phyloP scores from a whole-genome alignment of 2,113 vertebrate species.

The Ranitomeya imitator region DNA sequence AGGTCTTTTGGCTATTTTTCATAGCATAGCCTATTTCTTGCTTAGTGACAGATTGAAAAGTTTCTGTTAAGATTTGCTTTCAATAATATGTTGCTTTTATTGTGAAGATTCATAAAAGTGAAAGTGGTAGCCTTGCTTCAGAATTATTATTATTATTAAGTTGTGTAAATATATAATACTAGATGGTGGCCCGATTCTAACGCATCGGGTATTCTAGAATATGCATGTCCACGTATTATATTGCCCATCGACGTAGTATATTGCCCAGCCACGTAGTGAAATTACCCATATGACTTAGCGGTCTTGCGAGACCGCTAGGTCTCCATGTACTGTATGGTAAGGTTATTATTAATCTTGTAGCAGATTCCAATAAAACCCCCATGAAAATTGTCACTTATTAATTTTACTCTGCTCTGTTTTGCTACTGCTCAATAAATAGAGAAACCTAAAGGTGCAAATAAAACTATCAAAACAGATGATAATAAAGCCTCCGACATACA shows the following conservation, averaged over 20 bases:
- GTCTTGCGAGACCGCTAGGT: no score
- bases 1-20: constrained; percentile 23
- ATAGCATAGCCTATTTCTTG: neutral
- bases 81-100: constrained; percentile 33
- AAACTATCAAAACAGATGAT: neutral
- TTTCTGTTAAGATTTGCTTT: constrained; percentile 2
- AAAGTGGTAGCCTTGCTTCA: neutral
- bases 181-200: no score
- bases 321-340: no score
- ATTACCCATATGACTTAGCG: no score
- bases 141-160: constrained; percentile 5
- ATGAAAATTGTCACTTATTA: neutral
- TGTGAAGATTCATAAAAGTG: constrained; percentile 10
- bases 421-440: neutral
- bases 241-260: no score
- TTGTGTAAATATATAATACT: constrained; percentile 11
- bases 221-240: no score
- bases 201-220: no score
- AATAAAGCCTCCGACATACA: no score
- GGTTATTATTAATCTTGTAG: neutral
- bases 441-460: neutral
- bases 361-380: neutral
- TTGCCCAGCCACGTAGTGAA: no score
- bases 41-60: constrained; percentile 17
- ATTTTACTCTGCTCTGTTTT: neutral